Conservation (phyloP, 2,888 invertebrate species). For the Brachynemurus nebulosus region DNA sequence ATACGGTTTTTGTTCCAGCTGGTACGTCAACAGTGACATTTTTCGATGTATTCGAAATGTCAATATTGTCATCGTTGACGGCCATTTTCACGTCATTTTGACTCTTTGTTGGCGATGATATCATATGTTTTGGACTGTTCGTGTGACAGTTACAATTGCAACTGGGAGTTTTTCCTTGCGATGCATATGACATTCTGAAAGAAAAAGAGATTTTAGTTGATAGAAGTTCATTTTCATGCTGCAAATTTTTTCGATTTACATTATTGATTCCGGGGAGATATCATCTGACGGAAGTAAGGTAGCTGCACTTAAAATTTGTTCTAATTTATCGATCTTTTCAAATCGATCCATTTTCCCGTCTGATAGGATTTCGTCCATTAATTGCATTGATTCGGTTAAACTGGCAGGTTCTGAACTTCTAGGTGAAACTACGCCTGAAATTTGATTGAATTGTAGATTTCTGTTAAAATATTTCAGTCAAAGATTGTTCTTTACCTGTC, state of each 20-base stretch:
- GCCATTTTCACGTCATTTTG: conserved; percentile 1
- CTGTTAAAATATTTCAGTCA: conserved; percentile 29
- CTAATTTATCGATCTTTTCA: conserved; percentile 74
- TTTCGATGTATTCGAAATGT: conserved; percentile 13
- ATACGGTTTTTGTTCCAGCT: conserved; percentile 19
- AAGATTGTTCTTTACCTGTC: conserved; percentile 45
- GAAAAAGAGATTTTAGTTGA: too few species aligned
- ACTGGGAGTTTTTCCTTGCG: conserved; percentile 1
- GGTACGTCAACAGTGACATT: conserved; percentile 34
- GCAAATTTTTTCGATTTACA: too few species aligned
- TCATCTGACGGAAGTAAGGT: conserved; percentile 50
- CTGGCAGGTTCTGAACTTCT: conserved; percentile 67
- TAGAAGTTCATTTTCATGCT: too few species aligned
- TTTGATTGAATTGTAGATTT: conserved; percentile 1
- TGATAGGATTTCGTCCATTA: conserved; percentile 72
- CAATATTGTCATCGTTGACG: background rate
- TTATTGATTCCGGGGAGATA: background rate
- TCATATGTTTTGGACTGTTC: background rate
- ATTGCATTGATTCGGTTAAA: conserved; percentile 78
- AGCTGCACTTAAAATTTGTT: conserved; percentile 71
- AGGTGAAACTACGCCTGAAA: conserved; percentile 48
- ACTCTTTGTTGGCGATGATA: background rate
- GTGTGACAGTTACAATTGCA: conserved; percentile 6
- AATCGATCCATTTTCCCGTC: conserved; percentile 72
- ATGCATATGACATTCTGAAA: background rate